These are phyloP conservation scores for Taeniopygia guttata DNA, from an alignment of 2,797 vertebrate species.

Conservation along the genomic window DNA sequence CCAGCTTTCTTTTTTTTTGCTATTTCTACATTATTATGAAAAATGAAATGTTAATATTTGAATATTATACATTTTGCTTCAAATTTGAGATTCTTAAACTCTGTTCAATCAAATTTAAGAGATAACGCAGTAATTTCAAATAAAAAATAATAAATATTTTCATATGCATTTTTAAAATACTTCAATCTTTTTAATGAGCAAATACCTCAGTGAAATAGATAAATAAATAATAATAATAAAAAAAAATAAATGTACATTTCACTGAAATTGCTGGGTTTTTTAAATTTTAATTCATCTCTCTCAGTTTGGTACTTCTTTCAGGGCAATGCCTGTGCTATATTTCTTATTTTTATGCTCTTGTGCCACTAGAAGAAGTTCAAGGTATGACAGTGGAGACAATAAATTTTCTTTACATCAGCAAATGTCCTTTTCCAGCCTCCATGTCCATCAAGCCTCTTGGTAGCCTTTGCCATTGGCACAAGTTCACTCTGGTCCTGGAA, in stretches of 20 bases:
- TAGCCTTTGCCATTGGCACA: background rate
- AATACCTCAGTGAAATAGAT: background rate
- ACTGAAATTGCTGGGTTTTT: background rate
- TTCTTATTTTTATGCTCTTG: background rate
- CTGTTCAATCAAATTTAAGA: background rate
- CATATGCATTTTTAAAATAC: fast-evolving
- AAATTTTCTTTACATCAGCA: background rate
- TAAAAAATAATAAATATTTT: background rate
- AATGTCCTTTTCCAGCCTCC: background rate
- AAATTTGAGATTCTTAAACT: background rate
- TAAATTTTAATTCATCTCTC: background rate
- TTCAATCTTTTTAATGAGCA: background rate
- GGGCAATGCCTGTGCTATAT: background rate
- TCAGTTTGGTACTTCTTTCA: background rate
- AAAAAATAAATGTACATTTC: background rate
- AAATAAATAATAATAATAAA: background rate
- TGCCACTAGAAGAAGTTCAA: background rate
- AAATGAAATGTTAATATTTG: background rate
- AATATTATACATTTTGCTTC: background rate
- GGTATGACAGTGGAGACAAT: background rate
- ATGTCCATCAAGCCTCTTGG: background rate
- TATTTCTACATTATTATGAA: background rate
- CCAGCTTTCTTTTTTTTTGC: background rate
- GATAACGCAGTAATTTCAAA: background rate
- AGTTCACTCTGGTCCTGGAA: background rate